Conservation (phyloP, 2,888 invertebrate genomes). For the Cartodere bifasciata region DNA sequence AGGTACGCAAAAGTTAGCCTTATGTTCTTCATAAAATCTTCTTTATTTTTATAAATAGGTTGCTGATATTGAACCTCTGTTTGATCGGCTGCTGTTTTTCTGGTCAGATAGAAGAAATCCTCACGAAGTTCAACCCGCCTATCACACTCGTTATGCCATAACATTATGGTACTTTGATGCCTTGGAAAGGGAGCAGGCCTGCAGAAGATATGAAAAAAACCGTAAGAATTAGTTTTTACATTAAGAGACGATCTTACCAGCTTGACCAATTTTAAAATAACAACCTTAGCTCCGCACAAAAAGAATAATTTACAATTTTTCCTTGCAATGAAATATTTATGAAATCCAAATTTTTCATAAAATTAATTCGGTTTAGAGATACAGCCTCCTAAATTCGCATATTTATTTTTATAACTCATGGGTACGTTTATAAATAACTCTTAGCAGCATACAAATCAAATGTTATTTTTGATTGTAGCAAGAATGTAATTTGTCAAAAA, state of each 20-base stretch:
- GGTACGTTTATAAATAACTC: too few relatives aligned
- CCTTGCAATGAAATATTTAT: too few relatives aligned
- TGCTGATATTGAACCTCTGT: conserved; percentile 85
- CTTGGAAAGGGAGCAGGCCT: conserved; percentile 64
- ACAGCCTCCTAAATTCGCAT: too few relatives aligned
- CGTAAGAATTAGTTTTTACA: conserved; percentile 30
- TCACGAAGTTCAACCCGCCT: conserved; percentile 92
- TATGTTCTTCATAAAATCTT: too few relatives aligned
- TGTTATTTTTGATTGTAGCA: too few relatives aligned
- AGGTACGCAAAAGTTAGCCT: too few relatives aligned
- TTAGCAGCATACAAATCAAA: too few relatives aligned
- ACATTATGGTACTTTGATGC: conserved; percentile 89
- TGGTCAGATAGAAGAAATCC: conserved; percentile 97
- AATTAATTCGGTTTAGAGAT: too few relatives aligned
- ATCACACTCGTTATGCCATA: conserved; percentile 77
- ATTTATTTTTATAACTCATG: too few relatives aligned
- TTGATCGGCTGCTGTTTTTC: conserved; percentile 90
- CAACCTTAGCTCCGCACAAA: background rate
- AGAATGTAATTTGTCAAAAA: too few relatives aligned
- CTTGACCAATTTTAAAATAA: background rate
- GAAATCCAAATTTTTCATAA: too few relatives aligned
- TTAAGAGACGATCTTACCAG: conserved; percentile 15
- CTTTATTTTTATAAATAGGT: conserved; percentile 32
- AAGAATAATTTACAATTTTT: too few relatives aligned
- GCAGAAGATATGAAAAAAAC: conserved; percentile 43